Percentiles rank a stretch among this genome's conserved stretches.
phyloP scores from a whole-genome alignment of 2,888 invertebrate species.

The Hypomecis punctinalis region DNA sequence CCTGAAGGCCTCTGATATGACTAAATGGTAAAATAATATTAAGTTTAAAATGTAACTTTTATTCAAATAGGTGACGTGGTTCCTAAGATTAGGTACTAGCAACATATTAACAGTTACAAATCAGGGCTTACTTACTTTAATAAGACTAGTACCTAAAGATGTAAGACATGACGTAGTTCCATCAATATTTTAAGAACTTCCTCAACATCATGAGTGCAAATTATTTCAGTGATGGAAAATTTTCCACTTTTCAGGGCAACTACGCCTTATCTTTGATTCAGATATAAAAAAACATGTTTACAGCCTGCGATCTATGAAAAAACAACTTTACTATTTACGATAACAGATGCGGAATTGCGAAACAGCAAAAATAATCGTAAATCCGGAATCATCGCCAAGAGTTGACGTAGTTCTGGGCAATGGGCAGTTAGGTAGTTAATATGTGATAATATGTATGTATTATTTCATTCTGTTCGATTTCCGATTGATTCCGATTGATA shows the following conservation, averaged over 20 bases:
- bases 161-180: too few relatives aligned
- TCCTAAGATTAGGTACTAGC: too few relatives aligned
- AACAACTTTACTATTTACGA: constrained; percentile 12
- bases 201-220: not conserved
- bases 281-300: constrained; percentile 31
- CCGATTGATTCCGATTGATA: too few relatives aligned
- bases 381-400: constrained; percentile 10
- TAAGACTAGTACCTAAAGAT: too few relatives aligned
- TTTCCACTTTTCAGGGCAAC: constrained; percentile 11
- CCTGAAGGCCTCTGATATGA: too few relatives aligned
- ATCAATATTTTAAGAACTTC: too few relatives aligned
- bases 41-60: too few relatives aligned
- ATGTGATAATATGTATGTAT: not conserved
- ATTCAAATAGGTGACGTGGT: too few relatives aligned
- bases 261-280: constrained; percentile 12
- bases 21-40: too few relatives aligned
- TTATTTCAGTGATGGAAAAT: not conserved
- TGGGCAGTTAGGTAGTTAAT: not conserved
- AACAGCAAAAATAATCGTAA: not conserved
- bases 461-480: too few relatives aligned
- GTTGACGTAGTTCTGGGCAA: not conserved
- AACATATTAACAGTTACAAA: too few relatives aligned
- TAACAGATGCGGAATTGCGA: constrained; percentile 9
- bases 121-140: too few relatives aligned
- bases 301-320: constrained; percentile 1